These are phyloP conservation scores for Hippocampus comes DNA, from an alignment of 2,113 vertebrate genomes.

Conservation along the genomic window DNA sequence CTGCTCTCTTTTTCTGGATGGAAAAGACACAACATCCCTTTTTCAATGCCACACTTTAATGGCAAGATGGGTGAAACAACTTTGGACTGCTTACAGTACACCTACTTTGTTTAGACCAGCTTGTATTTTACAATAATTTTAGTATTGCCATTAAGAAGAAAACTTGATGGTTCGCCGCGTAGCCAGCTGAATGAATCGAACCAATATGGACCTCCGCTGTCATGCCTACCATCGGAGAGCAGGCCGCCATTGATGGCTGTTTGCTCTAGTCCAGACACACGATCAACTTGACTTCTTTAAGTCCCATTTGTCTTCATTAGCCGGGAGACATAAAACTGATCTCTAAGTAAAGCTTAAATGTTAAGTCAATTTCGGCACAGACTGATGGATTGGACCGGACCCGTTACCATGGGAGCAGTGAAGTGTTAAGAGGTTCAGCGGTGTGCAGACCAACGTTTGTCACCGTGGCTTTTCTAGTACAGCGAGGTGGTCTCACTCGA, in stretches of 20 bases:
- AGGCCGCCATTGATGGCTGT: slow-evolving; percentile 22
- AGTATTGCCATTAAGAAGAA: slow-evolving; percentile 40
- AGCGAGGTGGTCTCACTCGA: slow-evolving; percentile 5
- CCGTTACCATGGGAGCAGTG: slow-evolving; percentile 35
- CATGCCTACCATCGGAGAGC: slow-evolving; percentile 43
- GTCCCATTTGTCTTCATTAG: slow-evolving; percentile 70
- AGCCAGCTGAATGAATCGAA: slow-evolving; percentile 63
- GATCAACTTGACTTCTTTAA: slow-evolving; percentile 49
- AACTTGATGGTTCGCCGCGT: slow-evolving; percentile 40
- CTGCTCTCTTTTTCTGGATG: background rate
- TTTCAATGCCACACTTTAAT: background rate
- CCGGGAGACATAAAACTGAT: slow-evolving; percentile 57
- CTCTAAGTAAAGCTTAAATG: slow-evolving; percentile 55
- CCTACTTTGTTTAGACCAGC: background rate
- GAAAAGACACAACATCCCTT: background rate
- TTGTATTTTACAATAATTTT: slow-evolving; percentile 34
- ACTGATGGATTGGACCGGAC: slow-evolving; percentile 29
- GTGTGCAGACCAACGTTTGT: slow-evolving; percentile 15
- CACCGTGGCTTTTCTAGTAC: slow-evolving; percentile 19
- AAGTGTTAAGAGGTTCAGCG: slow-evolving; percentile 44
- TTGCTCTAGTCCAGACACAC: slow-evolving; percentile 29
- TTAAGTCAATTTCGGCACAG: slow-evolving; percentile 48
- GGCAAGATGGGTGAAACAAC: background rate
- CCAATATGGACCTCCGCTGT: slow-evolving; percentile 55
- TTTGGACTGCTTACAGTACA: background rate